Percentiles rank a stretch among this genome's conserved stretches.
phyloP scores from a whole-genome alignment of 2,888 invertebrate genomes.

The Limenitis camilla region DNA sequence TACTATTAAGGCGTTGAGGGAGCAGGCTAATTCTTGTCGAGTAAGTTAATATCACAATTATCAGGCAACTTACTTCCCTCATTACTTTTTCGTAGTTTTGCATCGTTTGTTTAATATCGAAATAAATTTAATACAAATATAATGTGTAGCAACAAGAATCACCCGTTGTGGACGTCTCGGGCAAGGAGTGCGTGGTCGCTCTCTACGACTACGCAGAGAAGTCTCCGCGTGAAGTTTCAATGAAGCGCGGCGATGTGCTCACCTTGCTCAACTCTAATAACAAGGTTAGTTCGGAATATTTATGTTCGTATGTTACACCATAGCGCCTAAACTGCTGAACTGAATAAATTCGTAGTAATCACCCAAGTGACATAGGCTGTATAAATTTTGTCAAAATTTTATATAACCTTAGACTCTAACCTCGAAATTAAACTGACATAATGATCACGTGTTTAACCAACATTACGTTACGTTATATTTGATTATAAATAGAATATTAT shows the following conservation, averaged over 20 bases:
- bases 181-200: slow-evolving; percentile 98
- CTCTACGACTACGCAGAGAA: slow-evolving; percentile 99
- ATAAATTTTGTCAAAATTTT: no score
- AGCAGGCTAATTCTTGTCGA: slow-evolving; percentile 94
- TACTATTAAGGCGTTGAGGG: slow-evolving; percentile 91
- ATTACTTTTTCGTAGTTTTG: no score
- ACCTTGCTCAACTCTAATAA: slow-evolving; percentile 98
- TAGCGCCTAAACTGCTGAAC: no score
- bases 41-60: slow-evolving; percentile 49
- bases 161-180: slow-evolving; percentile 94
- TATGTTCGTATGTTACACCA: no score
- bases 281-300: slow-evolving; percentile 77
- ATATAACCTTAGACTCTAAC: no score
- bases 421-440: no score
- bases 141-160: slow-evolving; percentile 90
- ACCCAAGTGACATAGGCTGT: no score
- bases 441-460: no score
- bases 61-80: neutral
- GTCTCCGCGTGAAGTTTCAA: slow-evolving; percentile 98
- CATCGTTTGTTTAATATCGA: no score
- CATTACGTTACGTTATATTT: no score
- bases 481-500: no score
- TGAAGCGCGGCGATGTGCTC: slow-evolving; percentile 99
- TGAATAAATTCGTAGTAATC: no score
- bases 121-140: neutral